These are phyloP conservation scores for Lepidocyrtoides sp. DNA, from an alignment of 2,888 invertebrate species.

Conservation along the genomic window DNA sequence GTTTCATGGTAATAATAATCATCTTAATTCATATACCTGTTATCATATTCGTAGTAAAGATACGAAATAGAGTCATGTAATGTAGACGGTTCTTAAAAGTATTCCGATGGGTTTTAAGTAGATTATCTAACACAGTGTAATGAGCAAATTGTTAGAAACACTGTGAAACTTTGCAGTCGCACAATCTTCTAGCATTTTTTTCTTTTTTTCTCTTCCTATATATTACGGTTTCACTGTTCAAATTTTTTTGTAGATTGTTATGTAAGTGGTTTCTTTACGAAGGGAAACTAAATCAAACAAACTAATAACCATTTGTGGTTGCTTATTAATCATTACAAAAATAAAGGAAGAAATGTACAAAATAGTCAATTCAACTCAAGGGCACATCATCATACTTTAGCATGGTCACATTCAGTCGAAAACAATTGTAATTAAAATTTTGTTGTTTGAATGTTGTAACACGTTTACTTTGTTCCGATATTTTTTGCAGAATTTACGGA, in stretches of 20 bases:
- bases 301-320: neutral
- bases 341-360: neutral
- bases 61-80: conserved; percentile 23
- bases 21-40: neutral
- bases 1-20: neutral
- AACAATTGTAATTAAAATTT: no score
- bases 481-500: no score
- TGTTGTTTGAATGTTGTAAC: no score
- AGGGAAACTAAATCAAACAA: neutral
- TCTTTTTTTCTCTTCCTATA: neutral
- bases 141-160: conserved; percentile 83
- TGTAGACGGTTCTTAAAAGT: conserved; percentile 2
- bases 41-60: neutral
- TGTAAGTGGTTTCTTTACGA: neutral
- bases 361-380: no score
- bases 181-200: conserved; percentile 58
- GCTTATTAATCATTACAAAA: no score
- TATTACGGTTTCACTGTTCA: conserved; percentile 21
- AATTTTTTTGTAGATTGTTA: neutral
- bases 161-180: conserved; percentile 76
- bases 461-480: no score
- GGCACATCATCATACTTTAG: no score
- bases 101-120: conserved; percentile 26
- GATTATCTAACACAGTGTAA: conserved; percentile 80
- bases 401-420: no score